Evolutionary conservation across 2,888 invertebrate species (phyloP), one percentile per base, ranked within the genome.

Genomic region (Pristionchus mayeri): DNA sequence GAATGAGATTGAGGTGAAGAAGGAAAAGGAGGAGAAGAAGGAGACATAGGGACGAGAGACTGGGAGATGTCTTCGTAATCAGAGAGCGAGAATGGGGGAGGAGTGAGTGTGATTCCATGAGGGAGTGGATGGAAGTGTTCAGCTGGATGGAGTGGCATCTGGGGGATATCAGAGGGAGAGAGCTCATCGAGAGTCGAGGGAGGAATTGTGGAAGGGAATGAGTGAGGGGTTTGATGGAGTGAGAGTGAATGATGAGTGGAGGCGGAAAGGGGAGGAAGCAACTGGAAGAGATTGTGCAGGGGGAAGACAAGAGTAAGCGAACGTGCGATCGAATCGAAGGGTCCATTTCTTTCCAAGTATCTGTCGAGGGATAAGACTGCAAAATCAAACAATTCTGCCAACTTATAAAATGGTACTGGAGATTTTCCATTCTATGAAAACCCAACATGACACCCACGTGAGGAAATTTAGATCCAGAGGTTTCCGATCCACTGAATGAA

Each of bases 121-220:
- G 40, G 9, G n/a, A 40, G 44, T n/a, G 71, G 71, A 44, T 71
- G 71, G 40, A 71, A 71, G 11, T 71, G 71, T 44, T 3, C 40
- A 16, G 71, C 71, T 18, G 71, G 71, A n/a, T 71, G 21, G n/a
- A 71, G 71, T 18, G 71, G 71, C 71, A 71, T 71, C 71, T 71
- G 71, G 1, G 71, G 71, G 9, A 71, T n/a, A 16, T 71, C 71
- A 2, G 71, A 71, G 3, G 71, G 71, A n/a, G 37, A 30, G 0
- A 71, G 71, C 7, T 24, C 40, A 44, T 71, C 71, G 71, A 44
- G 37, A 13, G 40, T n/a, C 9, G 71, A n/a, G 13, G 71, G 71
- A 13, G 40, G 13, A 37, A 18, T 21, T 1, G 71, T 71, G n/a
- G 40, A 40, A 24, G 71, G 71, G 71, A 71, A 71, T 9, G 40